A percentile compares a stretch with the other conserved stretches of the same genome.
Evolutionary conservation across 2,888 invertebrate genomes (phyloP).

Genomic region (Adela reaumurella): DNA sequence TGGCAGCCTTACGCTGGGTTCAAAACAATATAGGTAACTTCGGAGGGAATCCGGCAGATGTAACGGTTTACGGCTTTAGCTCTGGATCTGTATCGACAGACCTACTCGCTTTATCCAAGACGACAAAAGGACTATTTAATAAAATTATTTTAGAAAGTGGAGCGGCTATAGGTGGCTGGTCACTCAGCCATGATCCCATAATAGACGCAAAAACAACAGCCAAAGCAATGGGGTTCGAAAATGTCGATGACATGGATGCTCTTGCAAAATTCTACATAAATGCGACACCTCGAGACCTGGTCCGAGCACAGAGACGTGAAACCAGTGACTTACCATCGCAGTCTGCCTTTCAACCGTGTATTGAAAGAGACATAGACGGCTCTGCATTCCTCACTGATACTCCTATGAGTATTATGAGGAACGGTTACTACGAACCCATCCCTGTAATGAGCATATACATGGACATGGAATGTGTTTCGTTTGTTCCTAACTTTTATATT

Average conservation of each 20-base stretch:
- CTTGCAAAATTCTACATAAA: background rate
- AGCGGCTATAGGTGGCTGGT: background rate
- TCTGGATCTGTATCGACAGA: background rate
- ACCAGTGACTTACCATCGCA: background rate
- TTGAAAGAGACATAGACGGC: background rate
- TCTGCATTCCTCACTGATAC: background rate
- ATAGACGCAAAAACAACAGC: conserved; percentile 1
- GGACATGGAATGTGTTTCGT: background rate
- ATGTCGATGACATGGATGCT: conserved; percentile 2
- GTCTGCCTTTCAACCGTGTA: background rate
- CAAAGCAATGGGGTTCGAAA: background rate
- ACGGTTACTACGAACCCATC: background rate
- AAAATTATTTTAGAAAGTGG: conserved; percentile 4
- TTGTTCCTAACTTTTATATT: background rate
- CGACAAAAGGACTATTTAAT: conserved; percentile 1
- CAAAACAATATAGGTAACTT: background rate
- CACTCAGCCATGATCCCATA: background rate
- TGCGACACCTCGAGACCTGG: background rate
- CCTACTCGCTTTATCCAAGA: background rate
- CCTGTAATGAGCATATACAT: conserved; percentile 1
- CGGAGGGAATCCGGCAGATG: background rate
- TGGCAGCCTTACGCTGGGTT: conserved; percentile 2
- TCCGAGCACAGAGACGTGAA: background rate
- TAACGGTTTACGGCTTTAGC: conserved; percentile 3
- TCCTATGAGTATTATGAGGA: background rate